These are phyloP conservation scores for Strix uralensis DNA, from an alignment of 2,113 vertebrate genomes.

Conservation along the genomic window DNA sequence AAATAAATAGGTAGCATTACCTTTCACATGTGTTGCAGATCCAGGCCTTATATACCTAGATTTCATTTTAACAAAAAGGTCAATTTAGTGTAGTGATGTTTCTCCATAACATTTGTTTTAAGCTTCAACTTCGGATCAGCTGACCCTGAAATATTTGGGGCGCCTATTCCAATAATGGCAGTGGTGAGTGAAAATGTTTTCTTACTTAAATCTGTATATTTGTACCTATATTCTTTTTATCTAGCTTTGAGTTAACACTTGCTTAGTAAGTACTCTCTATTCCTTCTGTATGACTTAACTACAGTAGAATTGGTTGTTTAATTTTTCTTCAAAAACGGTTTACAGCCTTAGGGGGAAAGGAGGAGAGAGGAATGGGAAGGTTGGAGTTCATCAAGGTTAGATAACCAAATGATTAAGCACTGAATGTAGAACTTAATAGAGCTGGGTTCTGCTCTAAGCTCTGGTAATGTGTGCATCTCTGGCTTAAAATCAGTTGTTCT, in stretches of 20 bases:
- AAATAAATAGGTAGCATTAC: not conserved
- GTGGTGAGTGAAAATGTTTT: constrained; percentile 81
- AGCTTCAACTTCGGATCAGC: constrained; percentile 87
- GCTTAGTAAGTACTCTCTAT: not conserved
- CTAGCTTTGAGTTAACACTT: not conserved
- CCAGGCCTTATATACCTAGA: not conserved
- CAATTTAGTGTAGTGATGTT: not conserved
- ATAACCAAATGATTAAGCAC: not conserved
- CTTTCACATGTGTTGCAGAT: not conserved
- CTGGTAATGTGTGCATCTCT: not conserved
- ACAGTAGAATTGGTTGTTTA: not conserved
- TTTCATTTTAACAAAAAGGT: not conserved
- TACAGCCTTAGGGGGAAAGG: not conserved
- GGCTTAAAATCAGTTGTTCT: not conserved
- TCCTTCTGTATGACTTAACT: not conserved
- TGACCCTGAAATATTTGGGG: constrained; percentile 87
- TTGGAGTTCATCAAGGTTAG: not conserved
- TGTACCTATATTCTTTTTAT: not conserved
- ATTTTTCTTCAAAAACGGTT: not conserved
- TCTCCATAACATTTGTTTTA: constrained; percentile 46
- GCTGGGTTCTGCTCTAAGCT: not conserved
- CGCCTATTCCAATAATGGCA: constrained; percentile 86
- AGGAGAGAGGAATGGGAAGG: not conserved
- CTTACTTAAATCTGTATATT: not conserved
- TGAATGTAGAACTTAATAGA: not conserved